These are phyloP conservation scores for Spilogale gracilis DNA, from an alignment of 2,113 vertebrate genomes.

Conservation along the genomic window DNA sequence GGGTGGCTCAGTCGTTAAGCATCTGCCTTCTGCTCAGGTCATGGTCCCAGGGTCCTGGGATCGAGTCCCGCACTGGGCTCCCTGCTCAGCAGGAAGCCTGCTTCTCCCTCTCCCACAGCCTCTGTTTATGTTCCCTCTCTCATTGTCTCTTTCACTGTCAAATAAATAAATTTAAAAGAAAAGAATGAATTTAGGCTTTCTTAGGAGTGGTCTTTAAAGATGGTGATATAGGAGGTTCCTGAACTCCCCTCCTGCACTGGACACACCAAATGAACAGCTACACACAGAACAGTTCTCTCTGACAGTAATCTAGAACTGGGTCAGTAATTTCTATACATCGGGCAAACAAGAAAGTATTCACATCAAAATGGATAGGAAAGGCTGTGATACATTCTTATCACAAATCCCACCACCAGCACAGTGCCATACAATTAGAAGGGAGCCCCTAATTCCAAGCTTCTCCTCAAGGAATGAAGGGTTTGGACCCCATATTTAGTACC, in stretches of 20 bases:
- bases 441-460: not conserved
- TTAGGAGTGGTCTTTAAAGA: not conserved
- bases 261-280: not conserved
- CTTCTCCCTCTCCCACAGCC: too few species aligned
- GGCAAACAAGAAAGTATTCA: not conserved
- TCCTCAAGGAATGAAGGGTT: not conserved
- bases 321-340: not conserved
- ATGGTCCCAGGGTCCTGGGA: too few species aligned
- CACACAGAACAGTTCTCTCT: not conserved
- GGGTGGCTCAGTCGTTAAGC: too few species aligned
- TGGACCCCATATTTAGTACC: not conserved
- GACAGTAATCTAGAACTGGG: not conserved
- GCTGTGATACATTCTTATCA: not conserved
- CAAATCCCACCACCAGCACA: not conserved
- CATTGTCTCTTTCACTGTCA: too few species aligned
- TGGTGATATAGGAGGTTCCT: not conserved
- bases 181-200: constrained; percentile 16
- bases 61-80: too few species aligned
- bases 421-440: too few species aligned
- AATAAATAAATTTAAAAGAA: too few species aligned
- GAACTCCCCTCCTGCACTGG: not conserved
- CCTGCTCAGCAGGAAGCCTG: too few species aligned
- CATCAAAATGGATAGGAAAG: not conserved
- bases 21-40: too few species aligned
- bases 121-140: too few species aligned